phyloP scores from a whole-genome alignment of 2,888 invertebrate species.

The Drosophila borborema region DNA sequence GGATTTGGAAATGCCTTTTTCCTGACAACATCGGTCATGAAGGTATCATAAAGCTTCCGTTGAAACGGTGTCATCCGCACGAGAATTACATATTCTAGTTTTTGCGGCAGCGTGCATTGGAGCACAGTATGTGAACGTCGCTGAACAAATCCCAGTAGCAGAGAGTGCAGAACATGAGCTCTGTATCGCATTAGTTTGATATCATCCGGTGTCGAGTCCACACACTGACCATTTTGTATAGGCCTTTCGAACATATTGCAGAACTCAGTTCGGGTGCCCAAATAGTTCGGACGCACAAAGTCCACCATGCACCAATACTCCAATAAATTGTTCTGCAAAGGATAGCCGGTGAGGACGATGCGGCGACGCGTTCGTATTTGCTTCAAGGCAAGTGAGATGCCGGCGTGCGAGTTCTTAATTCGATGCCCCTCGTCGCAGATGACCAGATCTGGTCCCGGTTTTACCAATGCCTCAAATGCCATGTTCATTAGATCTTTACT shows the following conservation, averaged over 20 bases:
- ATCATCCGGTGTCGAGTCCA: constrained; percentile 97
- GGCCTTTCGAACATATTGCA: constrained; percentile 99
- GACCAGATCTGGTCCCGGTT: constrained; percentile 96
- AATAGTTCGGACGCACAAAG: constrained; percentile 98
- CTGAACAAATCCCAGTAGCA: constrained; percentile 98
- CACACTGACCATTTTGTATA: constrained; percentile 99
- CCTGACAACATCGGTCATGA: constrained; percentile 96
- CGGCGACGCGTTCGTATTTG: constrained; percentile 97
- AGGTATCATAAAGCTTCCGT: constrained; percentile 94
- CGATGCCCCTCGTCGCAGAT: constrained; percentile 99
- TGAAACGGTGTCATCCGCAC: constrained; percentile 96
- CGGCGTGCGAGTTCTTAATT: constrained; percentile 99
- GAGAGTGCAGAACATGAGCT: constrained; percentile 97
- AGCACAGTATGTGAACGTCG: constrained; percentile 96
- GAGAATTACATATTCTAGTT: constrained; percentile 97
- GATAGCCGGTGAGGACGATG: constrained; percentile 98
- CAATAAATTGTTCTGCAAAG: constrained; percentile 97
- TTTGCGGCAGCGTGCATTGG: constrained; percentile 95
- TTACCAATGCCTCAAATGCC: constrained; percentile 93
- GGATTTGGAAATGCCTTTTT: constrained; percentile 96
- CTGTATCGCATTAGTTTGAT: constrained; percentile 96
- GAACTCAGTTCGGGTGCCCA: constrained; percentile 98
- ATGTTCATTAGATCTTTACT: constrained; percentile 92
- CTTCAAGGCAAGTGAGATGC: constrained; percentile 97
- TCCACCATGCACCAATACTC: constrained; percentile 99